Conservation (phyloP, 2,888 invertebrate species). For the Acanthoscelides obtectus region DNA sequence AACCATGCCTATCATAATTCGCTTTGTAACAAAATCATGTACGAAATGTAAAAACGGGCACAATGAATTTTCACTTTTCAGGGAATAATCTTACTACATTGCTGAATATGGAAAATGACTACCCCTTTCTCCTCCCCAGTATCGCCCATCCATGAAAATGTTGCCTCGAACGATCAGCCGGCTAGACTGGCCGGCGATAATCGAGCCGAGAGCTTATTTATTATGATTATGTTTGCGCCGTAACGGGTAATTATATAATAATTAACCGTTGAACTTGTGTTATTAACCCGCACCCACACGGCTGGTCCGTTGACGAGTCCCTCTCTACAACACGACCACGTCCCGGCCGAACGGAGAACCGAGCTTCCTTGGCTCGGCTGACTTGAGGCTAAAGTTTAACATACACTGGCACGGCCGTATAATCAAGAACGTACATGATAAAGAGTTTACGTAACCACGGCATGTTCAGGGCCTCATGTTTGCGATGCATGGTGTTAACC, state of each 20-base stretch:
- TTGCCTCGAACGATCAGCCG: background rate
- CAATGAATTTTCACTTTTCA: no score
- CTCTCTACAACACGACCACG: background rate
- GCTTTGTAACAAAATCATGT: no score
- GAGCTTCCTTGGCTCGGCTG: background rate
- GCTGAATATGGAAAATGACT: no score
- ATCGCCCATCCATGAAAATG: background rate
- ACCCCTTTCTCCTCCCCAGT: no score
- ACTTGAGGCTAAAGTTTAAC: background rate
- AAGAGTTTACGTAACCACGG: no score
- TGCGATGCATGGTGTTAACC: no score
- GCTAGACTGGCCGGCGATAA: background rate
- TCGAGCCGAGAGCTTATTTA: background rate
- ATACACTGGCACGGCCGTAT: background rate
- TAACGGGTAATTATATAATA: conserved; percentile 14
- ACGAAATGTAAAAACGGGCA: no score
- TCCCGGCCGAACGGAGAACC: background rate
- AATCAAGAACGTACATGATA: no score
- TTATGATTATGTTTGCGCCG: background rate
- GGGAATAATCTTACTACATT: no score
- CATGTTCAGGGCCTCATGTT: no score
- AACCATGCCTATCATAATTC: no score
- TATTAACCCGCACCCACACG: conserved; percentile 20
- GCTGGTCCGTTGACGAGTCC: background rate
- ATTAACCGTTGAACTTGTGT: conserved; percentile 18